Evolutionary conservation across 2,888 invertebrate species (phyloP), one percentile per base, ranked within the genome.

Genomic region (Luperina nickerlii): DNA sequence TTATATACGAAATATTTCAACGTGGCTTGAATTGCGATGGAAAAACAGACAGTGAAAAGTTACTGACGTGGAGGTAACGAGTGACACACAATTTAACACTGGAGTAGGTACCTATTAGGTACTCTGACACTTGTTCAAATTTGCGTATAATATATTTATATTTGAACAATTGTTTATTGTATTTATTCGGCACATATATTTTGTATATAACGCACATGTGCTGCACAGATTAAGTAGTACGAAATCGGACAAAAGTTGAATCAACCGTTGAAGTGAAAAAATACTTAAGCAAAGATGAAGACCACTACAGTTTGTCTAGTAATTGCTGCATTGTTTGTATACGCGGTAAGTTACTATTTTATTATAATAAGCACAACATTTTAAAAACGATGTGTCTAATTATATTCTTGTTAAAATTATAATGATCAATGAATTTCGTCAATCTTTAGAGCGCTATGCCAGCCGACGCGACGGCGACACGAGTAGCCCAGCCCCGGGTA

Each of bases 291-390:
- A 48, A 82, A 82, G 70, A 91, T 87, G 82, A 91, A 89, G 86
- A 76, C 54, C 42, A 11, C 84, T n/a, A 9, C 78, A 65, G 76
- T 78, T 68, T 51, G 81, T 42, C 18, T 82, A 54, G 71, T 87
- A 57, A 45, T 88, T 4, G 85, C 73, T n/a, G 74, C 82, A 51
- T 60, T 85, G 20, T 83, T 80, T 54, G 69, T 79, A 18, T 77
- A 62, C n/a, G 86, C 73, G 74, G 90, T 90, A 82, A 90, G 89
- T 82, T 70, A 32, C 32, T 48, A 42, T 62, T 57, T 65, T 57
- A 62, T 38, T 62, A 15, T 51, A 42, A n/a, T 15, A 13, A n/a
- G 7, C 18, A 18, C 9, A 71, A 45, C 9, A 7, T 69, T 45
- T 74, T 15, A 6, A 2, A n/a, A 51, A 38, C 5, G 1, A 48